Evolutionary conservation across 1,140 invertebrate genomes (phyloP), one percentile per base, ranked within the genome.

Genomic region (Musca domestica): DNA sequence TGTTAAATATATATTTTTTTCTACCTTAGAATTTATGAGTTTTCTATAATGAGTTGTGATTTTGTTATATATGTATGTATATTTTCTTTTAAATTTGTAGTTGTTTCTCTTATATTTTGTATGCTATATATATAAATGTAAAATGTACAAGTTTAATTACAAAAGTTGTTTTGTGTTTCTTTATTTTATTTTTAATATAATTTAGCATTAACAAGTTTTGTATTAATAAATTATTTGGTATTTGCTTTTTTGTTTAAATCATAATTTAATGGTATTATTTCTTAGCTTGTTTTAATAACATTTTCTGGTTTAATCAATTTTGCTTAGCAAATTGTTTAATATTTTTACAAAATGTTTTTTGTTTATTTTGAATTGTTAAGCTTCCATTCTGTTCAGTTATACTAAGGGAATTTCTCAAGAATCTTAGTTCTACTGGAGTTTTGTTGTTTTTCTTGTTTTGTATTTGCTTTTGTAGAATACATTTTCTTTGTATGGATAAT

Each of bases 101-200:
- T 41, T 30, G 34, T 41, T 41, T 41, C 4, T 41, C 34, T 10
- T 41, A n/a, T 41, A 41, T 9, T 30, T 30, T 41, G 12, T 41
- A 41, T 41, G 34, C 34, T 41, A 41, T 41, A 61, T 56, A 56
- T 61, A 61, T 61, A 34, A 34, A 34, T 41, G 56, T 61, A 61
- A 61, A 61, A 34, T 61, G 34, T 61, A 61, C 27, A 61, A 61
- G 56, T 61, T 61, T 58, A 58, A 58, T 58, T 61, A 61, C 56
- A 61, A 61, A 61, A 41, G 34, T 41, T 41, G n/a, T 61, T 56
- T 61, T 41, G n/a, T 61, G n/a, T 34, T 61, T 61, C 9, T 48
- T 14, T 5, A 5, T 3, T 30, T 58, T 58, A 12, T 25, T 25
- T 25, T 58, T 17, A 7, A 19, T 61, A 61, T 61, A 7, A 34